Evolutionary conservation across 1,140 invertebrate species (phyloP).

Genomic region (Drosophila novamexicana): DNA sequence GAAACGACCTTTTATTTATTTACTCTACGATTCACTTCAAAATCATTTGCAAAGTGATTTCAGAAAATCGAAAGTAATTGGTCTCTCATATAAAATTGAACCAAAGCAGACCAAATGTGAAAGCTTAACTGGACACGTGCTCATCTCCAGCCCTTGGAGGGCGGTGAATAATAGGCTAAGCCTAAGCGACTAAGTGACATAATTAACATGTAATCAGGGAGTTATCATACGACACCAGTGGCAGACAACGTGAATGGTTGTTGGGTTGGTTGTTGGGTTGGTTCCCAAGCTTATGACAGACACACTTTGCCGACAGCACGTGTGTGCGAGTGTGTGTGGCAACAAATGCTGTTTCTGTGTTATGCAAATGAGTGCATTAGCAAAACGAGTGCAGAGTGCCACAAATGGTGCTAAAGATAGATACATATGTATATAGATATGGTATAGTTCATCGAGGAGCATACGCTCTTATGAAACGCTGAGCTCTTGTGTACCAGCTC

Average conservation of each 20-base stretch:
- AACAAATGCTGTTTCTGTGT: conserved; percentile 61
- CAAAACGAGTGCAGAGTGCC: conserved; percentile 28
- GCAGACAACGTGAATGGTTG: conserved; percentile 20
- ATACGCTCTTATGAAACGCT: conserved; percentile 22
- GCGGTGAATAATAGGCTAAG: not conserved
- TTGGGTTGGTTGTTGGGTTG: not conserved
- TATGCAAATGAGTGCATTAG: conserved; percentile 67
- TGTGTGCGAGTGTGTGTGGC: conserved; percentile 14
- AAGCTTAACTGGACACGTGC: not conserved
- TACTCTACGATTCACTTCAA: too few relatives aligned
- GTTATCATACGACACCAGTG: conserved; percentile 59
- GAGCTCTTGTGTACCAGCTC: conserved; percentile 1
- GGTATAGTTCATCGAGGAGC: conserved; percentile 2
- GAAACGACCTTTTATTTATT: not conserved
- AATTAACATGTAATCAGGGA: conserved; percentile 62
- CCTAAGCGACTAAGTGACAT: conserved; percentile 46
- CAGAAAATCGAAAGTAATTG: too few relatives aligned
- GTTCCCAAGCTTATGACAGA: conserved; percentile 56
- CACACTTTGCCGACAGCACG: conserved; percentile 56
- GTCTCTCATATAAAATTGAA: too few relatives aligned
- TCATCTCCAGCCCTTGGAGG: not conserved
- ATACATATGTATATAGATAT: not conserved
- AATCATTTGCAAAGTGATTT: too few relatives aligned
- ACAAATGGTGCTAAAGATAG: conserved; percentile 42
- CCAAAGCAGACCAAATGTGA: not conserved